Percentiles rank a stretch among this genome's conserved stretches.
Conservation (phyloP, 2,113 vertebrate genomes). For the Perccottus glenii region DNA sequence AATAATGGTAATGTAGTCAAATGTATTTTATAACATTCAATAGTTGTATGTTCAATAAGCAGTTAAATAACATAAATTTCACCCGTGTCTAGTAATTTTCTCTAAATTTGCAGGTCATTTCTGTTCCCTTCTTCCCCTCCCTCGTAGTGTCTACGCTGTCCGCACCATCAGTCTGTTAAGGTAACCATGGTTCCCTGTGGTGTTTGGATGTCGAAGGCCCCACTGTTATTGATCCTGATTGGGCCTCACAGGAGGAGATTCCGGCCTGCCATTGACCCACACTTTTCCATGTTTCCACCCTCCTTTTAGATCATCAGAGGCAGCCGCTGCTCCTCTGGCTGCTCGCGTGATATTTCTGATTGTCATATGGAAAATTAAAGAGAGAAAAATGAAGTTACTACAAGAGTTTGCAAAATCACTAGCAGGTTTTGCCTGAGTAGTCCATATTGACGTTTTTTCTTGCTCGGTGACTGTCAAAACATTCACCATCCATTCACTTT, state of each 20-base stretch:
- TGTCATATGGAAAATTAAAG: slow-evolving; percentile 60
- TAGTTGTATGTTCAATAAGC: neutral
- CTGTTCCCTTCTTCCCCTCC: slow-evolving; percentile 2
- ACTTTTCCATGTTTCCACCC: slow-evolving; percentile 71
- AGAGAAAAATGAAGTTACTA: slow-evolving; percentile 47
- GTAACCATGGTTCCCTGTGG: slow-evolving; percentile 57
- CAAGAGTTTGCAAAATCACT: slow-evolving; percentile 69
- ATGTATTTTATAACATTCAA: neutral
- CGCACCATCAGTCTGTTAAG: slow-evolving; percentile 43
- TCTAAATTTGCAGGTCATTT: slow-evolving; percentile 21
- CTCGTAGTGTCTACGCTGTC: slow-evolving; percentile 38
- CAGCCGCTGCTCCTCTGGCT: slow-evolving; percentile 49
- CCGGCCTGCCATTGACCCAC: slow-evolving; percentile 75
- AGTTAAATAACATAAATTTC: slow-evolving; percentile 13
- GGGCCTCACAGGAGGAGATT: slow-evolving; percentile 78
- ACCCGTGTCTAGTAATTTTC: slow-evolving; percentile 8
- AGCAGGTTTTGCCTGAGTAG: slow-evolving; percentile 69
- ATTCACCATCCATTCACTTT: slow-evolving; percentile 47
- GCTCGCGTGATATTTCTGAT: slow-evolving; percentile 67
- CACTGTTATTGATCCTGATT: slow-evolving; percentile 79
- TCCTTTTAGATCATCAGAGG: slow-evolving; percentile 72
- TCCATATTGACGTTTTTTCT: slow-evolving; percentile 67
- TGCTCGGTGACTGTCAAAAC: slow-evolving; percentile 75
- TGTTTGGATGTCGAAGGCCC: slow-evolving; percentile 54
- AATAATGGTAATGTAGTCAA: neutral